Evolutionary conservation across 2,113 vertebrate genomes (phyloP), one percentile per base, ranked within the genome.

Genomic region (Asarcornis scutulata): DNA sequence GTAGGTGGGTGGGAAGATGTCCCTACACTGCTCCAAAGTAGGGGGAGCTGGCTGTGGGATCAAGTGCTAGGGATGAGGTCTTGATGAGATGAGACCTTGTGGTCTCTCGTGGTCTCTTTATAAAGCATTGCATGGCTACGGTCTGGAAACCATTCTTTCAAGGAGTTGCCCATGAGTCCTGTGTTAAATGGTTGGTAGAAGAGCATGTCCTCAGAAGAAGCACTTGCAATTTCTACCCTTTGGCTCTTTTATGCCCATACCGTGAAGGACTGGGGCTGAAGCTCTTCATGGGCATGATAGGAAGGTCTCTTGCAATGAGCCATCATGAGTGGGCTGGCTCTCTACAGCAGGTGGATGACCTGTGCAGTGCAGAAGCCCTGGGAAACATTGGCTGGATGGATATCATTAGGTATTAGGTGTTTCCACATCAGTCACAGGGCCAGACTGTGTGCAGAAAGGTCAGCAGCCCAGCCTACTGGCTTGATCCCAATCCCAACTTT

Each of bases 1-100:
- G 99, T 99, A 97, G 92, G 91, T 81, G 58, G 52, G 15, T 55
- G 53, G 64, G 73, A n/a, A 56, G 46, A 5, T 31, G 60, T 17
- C 48, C 20, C 25, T n/a, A 6, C 9, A 7, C 6, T 42, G 34
- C 13, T 20, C 52, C 36, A 26, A 32, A n/a, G 13, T 15, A 20
- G 26, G 13, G 20, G 42, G 4, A 27, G 4, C 32, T 13, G 32
- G 38, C 15, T 63, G 8, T 42, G 40, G 44, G 42, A 12, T 17
- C 13, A 40, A 17, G 22, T 0, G 0, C 40, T 67, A 17, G 13
- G 18, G 11, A 7, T 26, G 17, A 44, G 14, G 4, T 26, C 4
- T 55, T 40, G 40, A 40, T 40, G 40, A 13, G 40, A 40, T 40
- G 40, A 40, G 40, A 40, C 40, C 66, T 32, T 56, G 20, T 66